Evolutionary conservation across 2,113 vertebrate species (phyloP).

Genomic region (Lepus europaeus): DNA sequence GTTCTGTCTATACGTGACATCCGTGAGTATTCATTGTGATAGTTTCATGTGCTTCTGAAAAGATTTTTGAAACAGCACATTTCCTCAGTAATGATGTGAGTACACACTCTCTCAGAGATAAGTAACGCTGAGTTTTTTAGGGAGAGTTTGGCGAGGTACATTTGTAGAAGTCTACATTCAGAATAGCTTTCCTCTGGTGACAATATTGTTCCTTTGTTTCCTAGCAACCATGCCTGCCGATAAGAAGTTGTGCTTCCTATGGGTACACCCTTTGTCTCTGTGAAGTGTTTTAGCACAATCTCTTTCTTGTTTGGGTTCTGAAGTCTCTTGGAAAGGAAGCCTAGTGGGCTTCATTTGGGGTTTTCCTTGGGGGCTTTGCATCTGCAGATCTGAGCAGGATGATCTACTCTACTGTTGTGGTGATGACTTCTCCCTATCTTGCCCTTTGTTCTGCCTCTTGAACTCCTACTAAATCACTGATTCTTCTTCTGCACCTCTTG

Average conservation of each 20-base stretch:
- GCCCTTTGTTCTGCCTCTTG: background rate
- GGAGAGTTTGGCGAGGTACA: background rate
- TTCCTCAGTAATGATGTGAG: constrained; percentile 28
- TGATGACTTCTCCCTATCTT: constrained; percentile 6
- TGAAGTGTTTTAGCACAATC: constrained; percentile 1
- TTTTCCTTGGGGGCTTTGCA: constrained; percentile 36
- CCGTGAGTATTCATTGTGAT: constrained; percentile 26
- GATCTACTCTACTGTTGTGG: constrained; percentile 22
- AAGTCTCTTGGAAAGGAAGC: background rate
- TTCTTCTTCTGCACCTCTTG: background rate
- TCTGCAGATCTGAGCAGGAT: constrained; percentile 35
- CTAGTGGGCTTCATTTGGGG: background rate
- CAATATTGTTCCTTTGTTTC: constrained; percentile 2
- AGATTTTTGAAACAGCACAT: background rate
- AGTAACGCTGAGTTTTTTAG: background rate
- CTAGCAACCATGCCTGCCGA: background rate
- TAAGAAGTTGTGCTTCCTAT: background rate
- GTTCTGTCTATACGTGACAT: background rate
- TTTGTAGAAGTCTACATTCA: constrained; percentile 6
- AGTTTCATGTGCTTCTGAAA: background rate
- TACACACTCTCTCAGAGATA: background rate
- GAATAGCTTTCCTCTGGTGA: background rate
- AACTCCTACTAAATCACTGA: background rate
- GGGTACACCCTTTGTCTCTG: background rate
- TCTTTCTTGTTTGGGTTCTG: constrained; percentile 26